phyloP scores from a whole-genome alignment of 2,797 vertebrate species.

The Hipposideros larvatus region DNA sequence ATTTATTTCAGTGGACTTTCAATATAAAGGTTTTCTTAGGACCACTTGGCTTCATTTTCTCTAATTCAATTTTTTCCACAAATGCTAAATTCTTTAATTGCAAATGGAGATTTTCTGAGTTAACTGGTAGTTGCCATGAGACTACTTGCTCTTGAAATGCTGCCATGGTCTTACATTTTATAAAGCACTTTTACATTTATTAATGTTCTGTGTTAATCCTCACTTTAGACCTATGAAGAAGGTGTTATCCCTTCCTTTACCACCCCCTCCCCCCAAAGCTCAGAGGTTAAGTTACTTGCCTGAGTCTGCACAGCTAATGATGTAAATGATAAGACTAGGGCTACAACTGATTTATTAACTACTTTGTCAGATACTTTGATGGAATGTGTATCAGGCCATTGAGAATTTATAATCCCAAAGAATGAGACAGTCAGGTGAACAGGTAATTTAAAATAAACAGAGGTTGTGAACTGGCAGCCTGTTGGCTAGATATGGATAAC shows the following conservation, averaged over 20 bases:
- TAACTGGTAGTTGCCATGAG: background rate
- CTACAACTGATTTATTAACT: background rate
- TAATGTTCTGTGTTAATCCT: background rate
- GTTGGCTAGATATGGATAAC: background rate
- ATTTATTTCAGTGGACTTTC: constrained; percentile 49
- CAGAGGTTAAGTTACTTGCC: background rate
- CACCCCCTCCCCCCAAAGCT: background rate
- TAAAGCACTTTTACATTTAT: background rate
- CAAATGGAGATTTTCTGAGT: constrained; percentile 25
- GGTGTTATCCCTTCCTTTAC: background rate
- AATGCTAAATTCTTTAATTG: background rate
- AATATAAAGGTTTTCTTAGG: constrained; percentile 9
- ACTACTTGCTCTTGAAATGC: constrained; percentile 16
- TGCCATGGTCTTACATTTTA: background rate
- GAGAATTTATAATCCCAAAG: background rate
- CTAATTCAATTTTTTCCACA: background rate
- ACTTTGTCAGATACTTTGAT: constrained; percentile 12
- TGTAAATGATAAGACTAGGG: background rate
- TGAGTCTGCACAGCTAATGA: background rate
- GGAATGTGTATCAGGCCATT: background rate
- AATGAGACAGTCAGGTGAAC: background rate
- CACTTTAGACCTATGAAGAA: background rate
- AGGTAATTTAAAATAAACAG: background rate
- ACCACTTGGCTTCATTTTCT: constrained; percentile 32
- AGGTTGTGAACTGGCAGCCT: background rate